These are phyloP conservation scores for Meiosimyza decipiens DNA, from an alignment of 2,888 invertebrate species.

Conservation along the genomic window DNA sequence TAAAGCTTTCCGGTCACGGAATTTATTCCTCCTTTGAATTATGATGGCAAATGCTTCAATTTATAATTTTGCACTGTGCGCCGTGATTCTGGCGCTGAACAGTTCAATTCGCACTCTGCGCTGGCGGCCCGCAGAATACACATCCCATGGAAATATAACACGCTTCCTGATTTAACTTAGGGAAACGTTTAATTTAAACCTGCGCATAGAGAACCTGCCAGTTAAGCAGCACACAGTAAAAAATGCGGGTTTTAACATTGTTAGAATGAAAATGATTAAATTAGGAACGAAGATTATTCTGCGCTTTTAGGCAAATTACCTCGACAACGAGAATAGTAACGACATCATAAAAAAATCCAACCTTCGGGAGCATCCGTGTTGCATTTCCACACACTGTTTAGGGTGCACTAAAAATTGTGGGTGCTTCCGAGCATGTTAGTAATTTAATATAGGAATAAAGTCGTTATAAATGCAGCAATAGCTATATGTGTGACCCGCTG, in stretches of 20 bases:
- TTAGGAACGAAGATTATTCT: background rate
- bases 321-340: background rate
- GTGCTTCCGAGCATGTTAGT: too few species aligned
- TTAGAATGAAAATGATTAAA: conserved; percentile 1
- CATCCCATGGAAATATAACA: background rate
- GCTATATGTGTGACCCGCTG: too few species aligned
- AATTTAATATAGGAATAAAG: too few species aligned
- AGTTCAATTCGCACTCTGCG: background rate
- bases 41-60: conserved; percentile 22
- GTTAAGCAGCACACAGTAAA: background rate
- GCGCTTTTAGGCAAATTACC: conserved; percentile 3
- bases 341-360: conserved; percentile 2
- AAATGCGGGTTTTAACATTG: background rate
- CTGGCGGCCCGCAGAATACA: too few species aligned
- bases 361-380: background rate
- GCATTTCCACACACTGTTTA: background rate
- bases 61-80: conserved; percentile 19
- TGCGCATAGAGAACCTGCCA: background rate
- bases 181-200: conserved; percentile 1
- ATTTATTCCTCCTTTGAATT: conserved; percentile 21
- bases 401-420: too few species aligned
- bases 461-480: too few species aligned
- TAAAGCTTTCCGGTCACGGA: conserved; percentile 33
- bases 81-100: background rate
- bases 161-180: conserved; percentile 6